Evolutionary conservation across 2,888 invertebrate species (phyloP), one percentile per base, ranked within the genome.

Genomic region (Hoplodrina ambigua): DNA sequence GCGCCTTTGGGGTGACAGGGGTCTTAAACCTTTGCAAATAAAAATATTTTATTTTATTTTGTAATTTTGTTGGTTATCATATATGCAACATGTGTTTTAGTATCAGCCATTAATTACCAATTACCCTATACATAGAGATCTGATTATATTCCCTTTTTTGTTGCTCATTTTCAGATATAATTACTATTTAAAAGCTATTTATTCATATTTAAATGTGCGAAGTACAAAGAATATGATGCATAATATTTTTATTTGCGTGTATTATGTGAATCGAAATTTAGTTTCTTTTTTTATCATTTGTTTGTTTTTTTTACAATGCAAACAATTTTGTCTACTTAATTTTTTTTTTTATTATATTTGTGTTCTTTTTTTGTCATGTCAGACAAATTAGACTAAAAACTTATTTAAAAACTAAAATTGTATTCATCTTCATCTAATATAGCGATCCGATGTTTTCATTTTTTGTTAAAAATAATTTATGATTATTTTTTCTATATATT

Each of bases 321-420:
- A 52, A 20, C 11, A 53, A 13, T 13, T 8, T 37, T 37, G 8
- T 37, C 7, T 37, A 37, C 8, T 33, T 7, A 46, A 15, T 17
- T 30, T n/a, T 19, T 63, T 13, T 30, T 19, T 56, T 44, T 13
- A 49, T 11, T 19, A 2, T 53, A 56, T 59, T 37, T 20, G 5
- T 17, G 19, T 54, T 69, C n/a, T 64, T 74, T 10, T 58, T 44
- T 66, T 80, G 76, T 66, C 65, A 71, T 57, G 76, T 75, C 80
- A 70, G 76, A 66, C 77, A 63, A 58, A 63, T 59, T 41, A 61
- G 13, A 30, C n/a, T 64, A 63, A 69, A 68, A 46, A 13, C 41
- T 41, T 46, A 46, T 46, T 46, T 46, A 46, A 46, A 46, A 46
- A 8, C 20, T 37, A 17, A 25, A 25, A 25, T 2, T 20, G 6